Evolutionary conservation across 2,888 invertebrate species (phyloP).

Genomic region (Ennomos quercinarius): DNA sequence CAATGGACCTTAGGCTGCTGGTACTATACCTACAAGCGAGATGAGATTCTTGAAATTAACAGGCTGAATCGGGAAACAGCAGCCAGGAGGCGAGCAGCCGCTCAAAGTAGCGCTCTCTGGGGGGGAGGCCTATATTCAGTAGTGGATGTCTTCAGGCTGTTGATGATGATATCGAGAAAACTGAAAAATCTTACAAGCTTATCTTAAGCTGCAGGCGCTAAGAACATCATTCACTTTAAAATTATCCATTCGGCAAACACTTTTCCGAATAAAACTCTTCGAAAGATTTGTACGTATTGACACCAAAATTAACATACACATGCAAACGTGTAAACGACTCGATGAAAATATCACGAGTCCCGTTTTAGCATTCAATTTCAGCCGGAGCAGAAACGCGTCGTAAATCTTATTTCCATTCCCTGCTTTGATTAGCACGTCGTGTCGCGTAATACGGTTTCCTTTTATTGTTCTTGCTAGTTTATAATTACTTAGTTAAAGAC

Average conservation of each 20-base stretch:
- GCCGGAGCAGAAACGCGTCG: constrained; percentile 10
- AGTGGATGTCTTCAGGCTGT: no score
- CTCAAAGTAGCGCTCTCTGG: no score
- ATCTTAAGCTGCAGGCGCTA: neutral
- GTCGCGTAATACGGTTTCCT: neutral
- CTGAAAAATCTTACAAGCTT: no score
- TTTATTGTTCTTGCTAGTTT: constrained; percentile 1
- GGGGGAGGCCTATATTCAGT: no score
- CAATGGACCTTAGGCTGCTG: no score
- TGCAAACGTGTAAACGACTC: constrained; percentile 6
- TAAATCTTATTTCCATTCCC: constrained; percentile 13
- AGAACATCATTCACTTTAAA: no score
- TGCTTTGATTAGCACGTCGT: constrained; percentile 11
- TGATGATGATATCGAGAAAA: no score
- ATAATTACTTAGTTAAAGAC: neutral
- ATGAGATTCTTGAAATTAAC: no score
- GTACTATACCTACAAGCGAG: no score
- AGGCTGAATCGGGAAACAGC: no score
- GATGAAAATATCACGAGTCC: constrained; percentile 4
- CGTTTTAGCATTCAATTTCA: constrained; percentile 14
- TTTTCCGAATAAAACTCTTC: neutral
- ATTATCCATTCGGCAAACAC: no score
- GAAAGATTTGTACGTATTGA: neutral
- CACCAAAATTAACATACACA: neutral
- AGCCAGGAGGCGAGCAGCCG: no score